Base-by-base conservation (phyloP, 2,113 vertebrate species). In the Brachyhypopomus gauderio region DNA sequence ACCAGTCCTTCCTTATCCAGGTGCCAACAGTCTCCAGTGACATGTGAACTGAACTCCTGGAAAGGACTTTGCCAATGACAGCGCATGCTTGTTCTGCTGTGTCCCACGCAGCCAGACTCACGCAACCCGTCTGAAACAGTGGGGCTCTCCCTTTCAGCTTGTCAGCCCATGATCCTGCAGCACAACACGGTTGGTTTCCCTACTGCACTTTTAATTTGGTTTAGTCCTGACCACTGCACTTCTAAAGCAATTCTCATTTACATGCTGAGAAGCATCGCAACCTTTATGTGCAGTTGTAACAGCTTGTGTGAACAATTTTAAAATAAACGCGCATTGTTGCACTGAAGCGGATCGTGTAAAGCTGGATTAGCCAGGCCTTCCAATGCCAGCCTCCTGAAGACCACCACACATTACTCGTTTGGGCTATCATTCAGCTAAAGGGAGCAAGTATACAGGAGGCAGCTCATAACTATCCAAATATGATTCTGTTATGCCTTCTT, bases 1-100 rank as follows among this genome's bases (percentile, higher is more conserved):
- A 85, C 52, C 20, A 6, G 74, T 56, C 30, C 78, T 75, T 56
- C 80, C 80, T 75, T 77, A 84, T 63, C 82, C 81, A 78, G 76
- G 30, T 16, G 56, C 73, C 77, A 78, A 84, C 74, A 85, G 84
- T 83, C 86, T 81, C 76, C 75, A 62, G 75, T 48, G 83, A 72
- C 72, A 82, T 22, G 84, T 23, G 20, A 72, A 67, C 59, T 5
- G 67, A 67, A 52, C 75, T 36, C 9, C 38, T 20, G n/a, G 64
- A 67, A n/a, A 14, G 12, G 45, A 52, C 41, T 52, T 52, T 52
- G 12, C 45, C 45, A 19, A 70, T 25, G 22, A 19, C 55, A 19
- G 20, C n/a, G 20, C n/a, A 59, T 25, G 9, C n/a, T 79, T 14
- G 3, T 8, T 36, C 30, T 5, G 23, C 36, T 34, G 41, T 58